Evolutionary conservation across 2,888 invertebrate genomes (phyloP), one percentile per base, ranked within the genome.

Genomic region (Cataglyphis cursor): DNA sequence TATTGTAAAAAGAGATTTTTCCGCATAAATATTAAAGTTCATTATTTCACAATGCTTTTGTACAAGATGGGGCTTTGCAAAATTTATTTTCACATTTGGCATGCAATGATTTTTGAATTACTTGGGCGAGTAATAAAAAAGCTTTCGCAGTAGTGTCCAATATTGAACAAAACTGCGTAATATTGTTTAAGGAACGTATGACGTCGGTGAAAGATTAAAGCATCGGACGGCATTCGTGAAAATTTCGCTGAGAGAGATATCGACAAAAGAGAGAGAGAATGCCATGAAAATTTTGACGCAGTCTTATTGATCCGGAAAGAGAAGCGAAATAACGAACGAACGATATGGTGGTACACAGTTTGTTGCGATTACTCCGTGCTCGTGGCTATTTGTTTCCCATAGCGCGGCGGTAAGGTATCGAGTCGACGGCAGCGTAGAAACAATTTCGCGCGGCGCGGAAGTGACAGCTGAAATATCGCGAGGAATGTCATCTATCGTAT

Each of bases 381-480:
- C 76, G 35, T 65, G 48, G 66, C 81, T 85, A 84, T 85, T 85
- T 84, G 85, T 84, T 85, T 76, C 75, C 65, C 75, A 80, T 76
- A 65, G 73, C 75, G 64, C 75, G 64, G 65, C n/a, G 41, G 57
- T 75, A 65, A 31, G 8, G 57, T 81, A 80, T 85, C 85, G 83
- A 57, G 59, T 51, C 65, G 35, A 61, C 57, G 73, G 82, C 73
- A 62, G 48, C 62, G 82, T 54, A 72, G 82, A 78, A 78, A 83
- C 72, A 66, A 66, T 76, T 83, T 82, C 41, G 70, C 80, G 44
- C 82, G 62, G 68, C 59, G 57, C 78, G 41, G 35, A 74, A 54
- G 51, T 41, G 81, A 81, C 74, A 41, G 78, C 61, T 80, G 80
- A 81, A 81, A 81, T 64, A 74, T 73, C 81, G 62, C 78, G 44